phyloP scores from a whole-genome alignment of 2,113 vertebrate species.

The Neomonachus schauinslandi region DNA sequence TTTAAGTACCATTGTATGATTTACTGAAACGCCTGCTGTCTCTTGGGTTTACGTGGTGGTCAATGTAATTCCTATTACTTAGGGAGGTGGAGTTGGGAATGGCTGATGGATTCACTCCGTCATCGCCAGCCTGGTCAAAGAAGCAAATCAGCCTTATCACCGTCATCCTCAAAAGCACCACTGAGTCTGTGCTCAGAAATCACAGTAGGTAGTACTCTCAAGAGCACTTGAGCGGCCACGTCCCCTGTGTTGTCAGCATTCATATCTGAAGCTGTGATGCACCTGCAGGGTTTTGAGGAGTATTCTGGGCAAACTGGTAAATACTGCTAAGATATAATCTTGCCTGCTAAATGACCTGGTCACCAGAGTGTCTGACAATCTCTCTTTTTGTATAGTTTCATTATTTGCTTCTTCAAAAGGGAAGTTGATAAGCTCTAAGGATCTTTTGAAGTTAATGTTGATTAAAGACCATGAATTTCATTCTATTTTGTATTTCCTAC shows the following conservation, averaged over 20 bases:
- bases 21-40: neutral
- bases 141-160: neutral
- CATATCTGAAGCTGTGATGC: neutral
- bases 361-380: neutral
- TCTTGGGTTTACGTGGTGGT: neutral
- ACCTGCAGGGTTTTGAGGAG: neutral
- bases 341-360: neutral
- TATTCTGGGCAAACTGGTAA: neutral
- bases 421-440: neutral
- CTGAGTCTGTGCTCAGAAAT: neutral
- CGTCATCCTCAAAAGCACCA: fast-evolving
- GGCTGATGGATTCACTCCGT: neutral
- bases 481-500: neutral
- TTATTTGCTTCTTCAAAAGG: neutral
- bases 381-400: neutral
- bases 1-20: neutral
- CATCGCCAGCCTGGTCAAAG: neutral
- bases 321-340: neutral
- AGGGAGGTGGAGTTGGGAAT: neutral
- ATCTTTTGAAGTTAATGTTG: conserved; percentile 21
- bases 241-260: neutral
- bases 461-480: neutral
- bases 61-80: neutral
- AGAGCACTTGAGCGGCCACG: neutral
- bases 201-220: neutral